Evolutionary conservation across 1,140 invertebrate genomes (phyloP), one percentile per base, ranked within the genome.

Genomic region (Archivesica marissinica): DNA sequence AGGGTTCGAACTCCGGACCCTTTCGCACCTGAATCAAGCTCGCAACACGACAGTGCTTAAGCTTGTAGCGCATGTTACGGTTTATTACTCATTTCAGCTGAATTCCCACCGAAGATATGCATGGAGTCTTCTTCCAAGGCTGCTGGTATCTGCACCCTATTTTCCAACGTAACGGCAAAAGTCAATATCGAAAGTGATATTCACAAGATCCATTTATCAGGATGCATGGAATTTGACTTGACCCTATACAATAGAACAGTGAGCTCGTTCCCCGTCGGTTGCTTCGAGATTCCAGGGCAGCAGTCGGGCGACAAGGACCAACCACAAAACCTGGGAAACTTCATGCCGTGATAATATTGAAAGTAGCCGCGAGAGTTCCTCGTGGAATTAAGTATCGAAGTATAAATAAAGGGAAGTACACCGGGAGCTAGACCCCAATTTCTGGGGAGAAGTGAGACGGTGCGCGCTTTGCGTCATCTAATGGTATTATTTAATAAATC

Each of bases 21-120:
- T n/a, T n/a, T n/a, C n/a, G n/a, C n/a, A n/a, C n/a, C n/a, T n/a
- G n/a, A n/a, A n/a, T n/a, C n/a, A n/a, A n/a, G n/a, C n/a, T n/a
- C n/a, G n/a, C n/a, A n/a, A n/a, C n/a, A n/a, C n/a, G n/a, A n/a
- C n/a, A n/a, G n/a, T n/a, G n/a, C n/a, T n/a, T n/a, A n/a, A n/a
- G n/a, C n/a, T n/a, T n/a, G n/a, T n/a, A n/a, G n/a, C n/a, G n/a
- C n/a, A n/a, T n/a, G n/a, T n/a, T n/a, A n/a, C n/a, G n/a, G n/a
- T n/a, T n/a, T n/a, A n/a, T n/a, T n/a, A n/a, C n/a, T n/a, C 50
- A n/a, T 85, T 85, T 80, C 76, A 87, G 86, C 80, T 35, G 86
- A 85, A 54, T 75, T 84, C 76, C 86, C 86, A 0, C 86, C 86
- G 23, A 83, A 75, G 44, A 84, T 87, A 23, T 87, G 86, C 41